phyloP scores from a whole-genome alignment of 2,113 vertebrate genomes.

The Leucosticte australis region DNA sequence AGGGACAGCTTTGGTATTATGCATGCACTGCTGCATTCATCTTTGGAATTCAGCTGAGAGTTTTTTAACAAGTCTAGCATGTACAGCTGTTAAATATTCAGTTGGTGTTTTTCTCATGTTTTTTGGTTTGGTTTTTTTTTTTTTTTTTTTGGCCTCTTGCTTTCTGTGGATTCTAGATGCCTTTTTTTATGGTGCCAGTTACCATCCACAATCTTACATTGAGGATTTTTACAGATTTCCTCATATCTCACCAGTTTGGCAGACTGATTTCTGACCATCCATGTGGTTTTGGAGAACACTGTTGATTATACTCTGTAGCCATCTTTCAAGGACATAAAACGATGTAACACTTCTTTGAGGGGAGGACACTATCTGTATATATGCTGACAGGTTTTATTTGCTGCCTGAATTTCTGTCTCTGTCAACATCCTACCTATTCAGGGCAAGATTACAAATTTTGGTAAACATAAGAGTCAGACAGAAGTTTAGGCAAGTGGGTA shows the following conservation, averaged over 20 bases:
- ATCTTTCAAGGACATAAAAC: background rate
- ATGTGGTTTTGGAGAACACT: background rate
- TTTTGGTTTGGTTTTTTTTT: background rate
- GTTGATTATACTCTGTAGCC: background rate
- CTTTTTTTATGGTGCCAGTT: background rate
- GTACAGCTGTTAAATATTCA: background rate
- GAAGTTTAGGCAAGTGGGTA: background rate
- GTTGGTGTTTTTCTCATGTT: background rate
- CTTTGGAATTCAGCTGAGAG: background rate
- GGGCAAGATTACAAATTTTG: background rate
- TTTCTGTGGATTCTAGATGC: background rate
- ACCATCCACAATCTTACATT: background rate
- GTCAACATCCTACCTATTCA: background rate
- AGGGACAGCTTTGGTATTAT: background rate
- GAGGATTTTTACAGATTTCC: background rate
- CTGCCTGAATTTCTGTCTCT: background rate
- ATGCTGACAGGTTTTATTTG: background rate
- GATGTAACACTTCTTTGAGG: background rate
- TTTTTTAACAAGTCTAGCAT: background rate
- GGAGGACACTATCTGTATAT: background rate
- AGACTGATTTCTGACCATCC: background rate
- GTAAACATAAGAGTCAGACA: background rate
- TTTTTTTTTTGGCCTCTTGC: background rate
- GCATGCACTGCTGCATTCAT: background rate
- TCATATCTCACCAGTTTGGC: fast-evolving